phyloP scores from a whole-genome alignment of 35 echinoderm and acorn worm genomes.

The Lytechinus variegatus region DNA sequence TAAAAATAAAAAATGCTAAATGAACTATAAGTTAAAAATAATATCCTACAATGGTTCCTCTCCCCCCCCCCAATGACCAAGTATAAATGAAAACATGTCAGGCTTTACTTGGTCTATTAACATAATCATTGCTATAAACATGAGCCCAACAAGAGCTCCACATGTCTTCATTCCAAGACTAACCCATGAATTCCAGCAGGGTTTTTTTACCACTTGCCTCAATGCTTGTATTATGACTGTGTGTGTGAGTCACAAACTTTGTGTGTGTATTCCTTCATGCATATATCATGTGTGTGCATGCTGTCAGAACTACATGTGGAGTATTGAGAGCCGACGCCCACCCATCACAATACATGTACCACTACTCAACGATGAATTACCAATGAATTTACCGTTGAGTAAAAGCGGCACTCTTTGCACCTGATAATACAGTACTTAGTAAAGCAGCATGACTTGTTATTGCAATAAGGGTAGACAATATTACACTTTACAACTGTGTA shows the following conservation, averaged over 20 bases:
- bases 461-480: neutral
- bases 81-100: too few species aligned
- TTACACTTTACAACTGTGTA: neutral
- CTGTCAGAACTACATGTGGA: neutral
- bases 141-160: neutral
- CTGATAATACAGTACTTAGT: too few species aligned
- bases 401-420: neutral
- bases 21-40: too few species aligned
- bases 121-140: too few species aligned
- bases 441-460: too few species aligned
- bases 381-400: neutral
- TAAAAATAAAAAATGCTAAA: too few species aligned
- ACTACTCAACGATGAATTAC: neutral
- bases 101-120: too few species aligned
- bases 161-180: neutral
- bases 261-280: neutral
- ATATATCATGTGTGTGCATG: neutral
- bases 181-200: neutral
- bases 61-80: too few species aligned
- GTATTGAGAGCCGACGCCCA: neutral
- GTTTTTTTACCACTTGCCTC: neutral
- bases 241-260: neutral
- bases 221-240: constrained; percentile 10
- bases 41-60: too few species aligned
- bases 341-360: neutral